A percentile compares a stretch with the other conserved stretches of the same genome.
Evolutionary conservation across 2,888 invertebrate genomes (phyloP).

Genomic region (Ommatoiulus sabulosus): DNA sequence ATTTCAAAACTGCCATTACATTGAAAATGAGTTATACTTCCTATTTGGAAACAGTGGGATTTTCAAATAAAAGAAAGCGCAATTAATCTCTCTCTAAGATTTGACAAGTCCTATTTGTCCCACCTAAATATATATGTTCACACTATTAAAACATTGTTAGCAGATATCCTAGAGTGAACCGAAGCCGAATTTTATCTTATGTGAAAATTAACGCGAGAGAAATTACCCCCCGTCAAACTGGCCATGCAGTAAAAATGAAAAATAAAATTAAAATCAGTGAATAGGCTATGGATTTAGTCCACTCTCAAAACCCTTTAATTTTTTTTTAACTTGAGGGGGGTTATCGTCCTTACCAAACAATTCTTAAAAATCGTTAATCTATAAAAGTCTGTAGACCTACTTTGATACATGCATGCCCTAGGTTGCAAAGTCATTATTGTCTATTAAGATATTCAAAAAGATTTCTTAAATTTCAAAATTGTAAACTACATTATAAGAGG

Average conservation of each 20-base stretch:
- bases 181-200: neutral
- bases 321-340: neutral
- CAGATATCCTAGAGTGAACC: constrained; percentile 11
- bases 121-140: constrained; percentile 26
- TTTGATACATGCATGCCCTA: too few species aligned
- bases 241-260: neutral
- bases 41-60: constrained; percentile 14
- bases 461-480: too few species aligned
- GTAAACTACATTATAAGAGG: too few species aligned
- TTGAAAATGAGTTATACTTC: neutral
- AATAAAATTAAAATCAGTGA: constrained; percentile 21
- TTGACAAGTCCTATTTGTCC: constrained; percentile 23
- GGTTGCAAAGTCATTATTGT: too few species aligned
- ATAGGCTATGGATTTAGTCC: neutral
- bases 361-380: neutral
- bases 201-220: neutral
- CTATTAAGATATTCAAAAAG: too few species aligned
- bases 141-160: constrained; percentile 22
- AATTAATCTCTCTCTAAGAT: constrained; percentile 26
- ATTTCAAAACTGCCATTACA: neutral
- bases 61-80: constrained; percentile 23
- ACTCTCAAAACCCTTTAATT: constrained; percentile 2
- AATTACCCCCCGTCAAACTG: constrained; percentile 21
- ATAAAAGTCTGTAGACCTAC: neutral
- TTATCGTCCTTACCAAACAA: neutral